Conservation (phyloP, 2,797 vertebrate genomes). For the Esox masquinongy region DNA sequence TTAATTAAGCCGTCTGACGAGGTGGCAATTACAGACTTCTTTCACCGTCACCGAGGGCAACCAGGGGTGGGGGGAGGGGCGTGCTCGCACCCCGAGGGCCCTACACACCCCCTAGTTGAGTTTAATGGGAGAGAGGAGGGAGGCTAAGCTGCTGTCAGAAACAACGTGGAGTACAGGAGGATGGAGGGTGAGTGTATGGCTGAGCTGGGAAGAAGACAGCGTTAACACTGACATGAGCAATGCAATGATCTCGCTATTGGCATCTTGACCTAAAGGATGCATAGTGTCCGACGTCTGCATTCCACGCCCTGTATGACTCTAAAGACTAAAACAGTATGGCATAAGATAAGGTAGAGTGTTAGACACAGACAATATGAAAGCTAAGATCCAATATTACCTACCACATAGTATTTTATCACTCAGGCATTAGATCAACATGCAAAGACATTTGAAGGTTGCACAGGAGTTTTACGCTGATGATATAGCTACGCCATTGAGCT, state of each 20-base stretch:
- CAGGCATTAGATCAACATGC: neutral
- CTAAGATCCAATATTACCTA: neutral
- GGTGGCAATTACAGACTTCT: constrained; percentile 85
- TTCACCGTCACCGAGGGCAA: constrained; percentile 75
- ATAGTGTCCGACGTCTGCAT: neutral
- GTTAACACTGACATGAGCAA: neutral
- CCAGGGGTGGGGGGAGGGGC: constrained; percentile 25
- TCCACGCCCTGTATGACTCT: neutral
- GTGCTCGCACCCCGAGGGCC: constrained; percentile 50
- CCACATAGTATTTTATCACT: neutral
- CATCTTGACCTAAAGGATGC: neutral
- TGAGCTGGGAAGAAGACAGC: constrained; percentile 55
- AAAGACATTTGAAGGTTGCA: neutral
- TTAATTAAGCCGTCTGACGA: constrained; percentile 89
- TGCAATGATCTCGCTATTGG: neutral
- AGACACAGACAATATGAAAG: neutral
- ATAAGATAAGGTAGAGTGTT: neutral
- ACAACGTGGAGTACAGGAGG: constrained; percentile 58
- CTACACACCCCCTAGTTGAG: constrained; percentile 63
- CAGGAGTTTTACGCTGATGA: neutral
- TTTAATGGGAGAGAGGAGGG: constrained; percentile 60
- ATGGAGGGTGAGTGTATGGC: constrained; percentile 62
- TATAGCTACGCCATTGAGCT: neutral
- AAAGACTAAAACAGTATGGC: neutral
- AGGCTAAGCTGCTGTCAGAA: constrained; percentile 72